Evolutionary conservation across 2,113 vertebrate species (phyloP).

Genomic region (Epinephelus moara): DNA sequence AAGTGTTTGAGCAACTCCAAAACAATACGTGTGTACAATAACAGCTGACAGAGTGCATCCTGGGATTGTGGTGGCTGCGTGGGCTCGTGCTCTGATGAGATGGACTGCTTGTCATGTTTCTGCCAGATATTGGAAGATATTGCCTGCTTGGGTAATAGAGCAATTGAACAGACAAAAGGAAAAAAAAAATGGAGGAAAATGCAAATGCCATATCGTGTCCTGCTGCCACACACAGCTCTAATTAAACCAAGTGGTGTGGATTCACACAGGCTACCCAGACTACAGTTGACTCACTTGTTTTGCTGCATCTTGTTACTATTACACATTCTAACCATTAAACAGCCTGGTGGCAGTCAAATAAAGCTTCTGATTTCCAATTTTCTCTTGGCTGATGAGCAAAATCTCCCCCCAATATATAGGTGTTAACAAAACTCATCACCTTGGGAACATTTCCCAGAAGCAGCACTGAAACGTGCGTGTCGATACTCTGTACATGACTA

Average conservation of each 20-base stretch:
- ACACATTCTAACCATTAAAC: background rate
- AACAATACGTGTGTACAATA: constrained; percentile 32
- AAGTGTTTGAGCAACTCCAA: constrained; percentile 5
- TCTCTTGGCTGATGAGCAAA: constrained; percentile 9
- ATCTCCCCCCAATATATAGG: background rate
- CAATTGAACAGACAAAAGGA: constrained; percentile 29
- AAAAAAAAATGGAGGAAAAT: constrained; percentile 21
- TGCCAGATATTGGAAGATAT: constrained; percentile 58
- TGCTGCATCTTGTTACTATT: background rate
- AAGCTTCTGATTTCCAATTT: constrained; percentile 6
- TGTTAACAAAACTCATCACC: background rate
- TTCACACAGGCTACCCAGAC: background rate
- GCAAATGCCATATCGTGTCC: constrained; percentile 23
- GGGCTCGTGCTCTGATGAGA: constrained; percentile 50
- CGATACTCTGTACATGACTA: background rate
- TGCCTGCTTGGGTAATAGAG: constrained; percentile 53
- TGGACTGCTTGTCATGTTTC: constrained; percentile 67
- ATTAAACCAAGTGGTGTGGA: constrained; percentile 24
- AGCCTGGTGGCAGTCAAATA: constrained; percentile 1
- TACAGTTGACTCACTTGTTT: background rate
- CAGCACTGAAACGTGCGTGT: background rate
- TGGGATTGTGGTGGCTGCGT: constrained; percentile 29
- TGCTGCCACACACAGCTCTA: constrained; percentile 9
- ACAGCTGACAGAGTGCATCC: constrained; percentile 38
- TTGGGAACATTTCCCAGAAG: background rate